Base-by-base conservation (phyloP, 1,140 invertebrate genomes). In the Zaprionus vittiger region DNA sequence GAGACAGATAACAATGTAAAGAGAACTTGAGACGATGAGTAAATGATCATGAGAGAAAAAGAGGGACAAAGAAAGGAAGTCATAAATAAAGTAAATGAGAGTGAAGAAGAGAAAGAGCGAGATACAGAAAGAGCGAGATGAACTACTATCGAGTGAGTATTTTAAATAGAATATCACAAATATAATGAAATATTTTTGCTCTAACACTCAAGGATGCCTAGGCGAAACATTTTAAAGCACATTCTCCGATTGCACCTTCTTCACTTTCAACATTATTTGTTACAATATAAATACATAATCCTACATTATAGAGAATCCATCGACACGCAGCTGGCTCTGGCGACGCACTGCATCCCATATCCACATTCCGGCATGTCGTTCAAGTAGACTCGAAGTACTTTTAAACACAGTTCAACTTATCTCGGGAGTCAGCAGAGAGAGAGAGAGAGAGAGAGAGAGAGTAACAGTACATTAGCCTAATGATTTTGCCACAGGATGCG, bases 401-500 rank as follows among this genome's bases (percentile, higher is more conserved):
- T 54, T 54, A 14, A 17, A 66, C 55, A 38, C 57, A 56, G 37
- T 62, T 57, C 12, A 71, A 71, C 26, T 75, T 65, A 76, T 64
- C 54, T 20, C 41, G 12, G 34, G 63, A 24, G 52, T 65, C 63
- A 20, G 37, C 54, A 56, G 17, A 37, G 63, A 6, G 49, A 24
- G 63, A n/a, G 38, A 69, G 49, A 24, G 2, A 24, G 3, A 24
- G 63, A 15, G 37, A 28, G 26, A 28, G 26, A 28, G 26, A 70
- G 49, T 65, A 49, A 60, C 70, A 85, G 73, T 83, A 83, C 83
- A 87, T 87, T 87, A 87, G 83, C 77, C 55, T 87, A 87, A 87
- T 87, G 83, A 86, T 81, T 85, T 81, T 71, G 68, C 67, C 47
- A 49, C 24, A 38, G 28, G n/a, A 54, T 24, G 59, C 34, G 17